Conservation (phyloP, 2,113 vertebrate species). For the Gallinago paraguaiae region DNA sequence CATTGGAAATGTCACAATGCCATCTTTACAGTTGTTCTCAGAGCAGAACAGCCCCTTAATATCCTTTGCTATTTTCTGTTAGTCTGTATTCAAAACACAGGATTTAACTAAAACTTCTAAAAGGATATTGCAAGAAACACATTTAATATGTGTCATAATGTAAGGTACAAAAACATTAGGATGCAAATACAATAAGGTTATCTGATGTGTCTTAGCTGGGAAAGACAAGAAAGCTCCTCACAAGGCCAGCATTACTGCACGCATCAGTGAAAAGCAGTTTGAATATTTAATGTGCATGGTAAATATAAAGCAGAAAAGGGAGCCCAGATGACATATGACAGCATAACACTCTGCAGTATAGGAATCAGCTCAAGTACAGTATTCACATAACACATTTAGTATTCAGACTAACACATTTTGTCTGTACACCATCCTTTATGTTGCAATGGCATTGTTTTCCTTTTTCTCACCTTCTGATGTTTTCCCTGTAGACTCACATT, state of each 20-base stretch:
- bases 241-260: constrained; percentile 5
- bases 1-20: constrained; percentile 10
- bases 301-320: constrained; percentile 38
- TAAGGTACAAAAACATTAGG: background rate
- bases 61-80: constrained; percentile 17
- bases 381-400: background rate
- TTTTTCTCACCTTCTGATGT: constrained; percentile 29
- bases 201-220: background rate
- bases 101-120: constrained; percentile 30
- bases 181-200: constrained; percentile 35
- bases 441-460: constrained; percentile 26
- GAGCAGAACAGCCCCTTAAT: background rate
- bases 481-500: constrained; percentile 28
- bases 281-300: constrained; percentile 55
- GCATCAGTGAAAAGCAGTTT: constrained; percentile 30
- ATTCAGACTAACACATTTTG: constrained; percentile 26
- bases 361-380: background rate
- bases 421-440: background rate
- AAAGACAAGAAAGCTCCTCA: constrained; percentile 20
- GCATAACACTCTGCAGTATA: background rate
- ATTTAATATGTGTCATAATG: constrained; percentile 14
- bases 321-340: constrained; percentile 44
- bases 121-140: background rate
- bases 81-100: background rate
- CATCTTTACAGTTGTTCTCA: background rate